Base-by-base conservation (phyloP, 2,888 invertebrate species). In the Leptopterna dolabrata region DNA sequence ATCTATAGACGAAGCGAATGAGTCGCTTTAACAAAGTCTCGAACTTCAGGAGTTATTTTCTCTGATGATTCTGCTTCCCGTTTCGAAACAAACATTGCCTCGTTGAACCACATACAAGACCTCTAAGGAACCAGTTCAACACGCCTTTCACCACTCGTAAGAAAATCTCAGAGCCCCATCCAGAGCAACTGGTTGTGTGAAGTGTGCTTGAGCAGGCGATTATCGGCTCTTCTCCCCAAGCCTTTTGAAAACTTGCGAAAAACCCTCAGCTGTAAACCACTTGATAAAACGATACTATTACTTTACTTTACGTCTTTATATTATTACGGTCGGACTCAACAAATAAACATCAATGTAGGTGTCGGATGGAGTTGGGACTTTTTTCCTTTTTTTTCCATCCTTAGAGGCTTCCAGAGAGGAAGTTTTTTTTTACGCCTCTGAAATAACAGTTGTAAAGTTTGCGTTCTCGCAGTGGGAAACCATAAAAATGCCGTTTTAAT, bases 391-490 rank as follows among this genome's bases (percentile, higher is more conserved):
- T 19, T 24, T 63, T n/a, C 6, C 24, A 3, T 14, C 13, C 13
- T 16, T 47, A 24, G 11, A 36, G 2, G 36, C 36, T 36, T 7
- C 19, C 19, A n/a, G 63, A 11, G 63, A 27, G 27, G 63, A 27
- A 24, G 63, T 19, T 63, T 19, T 19, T 63, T 19, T 51, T 81
- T 81, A 29, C 11, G n/a, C 29, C 30, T 55, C 29, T 19, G 51
- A 81, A 81, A 81, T 81, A 55, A 81, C 81, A 81, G 81, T 81
- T 81, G 81, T 81, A 81, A 81, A 81, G 30, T 55, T 81, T 51
- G 13, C 45, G 51, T 51, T 81, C 81, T 29, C 19, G 47, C 55
- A 14, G 11, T 81, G 81, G 4, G 81, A 29, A n/a, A 14, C 51
- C 81, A 51, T 81, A 81, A 81, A 80, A 55, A n/a, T 14, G 36